Base-by-base conservation (phyloP, 2,797 vertebrate species). In the Parauchenoglanis punctatus region DNA sequence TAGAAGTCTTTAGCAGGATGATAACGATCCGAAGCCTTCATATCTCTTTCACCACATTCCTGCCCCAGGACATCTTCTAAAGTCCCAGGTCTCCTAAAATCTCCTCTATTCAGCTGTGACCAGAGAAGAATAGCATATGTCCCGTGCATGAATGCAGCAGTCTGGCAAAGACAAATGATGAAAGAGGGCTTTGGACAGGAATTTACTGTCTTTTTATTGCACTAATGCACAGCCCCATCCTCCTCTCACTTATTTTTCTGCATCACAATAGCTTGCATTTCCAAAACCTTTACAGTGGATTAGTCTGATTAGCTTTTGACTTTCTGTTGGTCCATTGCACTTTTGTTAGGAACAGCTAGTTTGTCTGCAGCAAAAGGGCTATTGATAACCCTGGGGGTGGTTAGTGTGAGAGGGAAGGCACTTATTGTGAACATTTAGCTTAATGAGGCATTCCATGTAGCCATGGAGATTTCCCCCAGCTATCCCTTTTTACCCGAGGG, bases 221-320 rank as follows among this genome's bases (percentile, higher is more conserved):
- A 88, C 90, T 91, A 87, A 93, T 87, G 59, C 61, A 81, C 87
- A 44, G 67, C 15, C 87, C 87, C 82, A 52, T 65, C 81, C 65
- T 40, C 15, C 70, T 87, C 77, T 83, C 85, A 89, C 89, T 88
- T 92, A 93, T 93, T 94, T 94, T 93, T 92, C 83, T 85, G 90
- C 91, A 86, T 84, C 54, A 90, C 91, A 93, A 80, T 90, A 85
- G 78, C 89, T 90, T 90, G 92, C 87, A 83, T 90, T 90, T 87
- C 75, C 78, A 90, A 85, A 91, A 72, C 28, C 90, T 91, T 92
- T 95, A 90, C 73, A 70, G 86, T 90, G 84, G 87, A 93, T 95
- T 95, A 92, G 86, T 89, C 91, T 59, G 90, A 93, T 94, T 92
- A 92, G 91, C 93, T 88, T 90, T 89, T 92, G 91, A 81, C 92